Evolutionary conservation across 2,797 vertebrate species (phyloP).

Genomic region (Sebastes diaconus): DNA sequence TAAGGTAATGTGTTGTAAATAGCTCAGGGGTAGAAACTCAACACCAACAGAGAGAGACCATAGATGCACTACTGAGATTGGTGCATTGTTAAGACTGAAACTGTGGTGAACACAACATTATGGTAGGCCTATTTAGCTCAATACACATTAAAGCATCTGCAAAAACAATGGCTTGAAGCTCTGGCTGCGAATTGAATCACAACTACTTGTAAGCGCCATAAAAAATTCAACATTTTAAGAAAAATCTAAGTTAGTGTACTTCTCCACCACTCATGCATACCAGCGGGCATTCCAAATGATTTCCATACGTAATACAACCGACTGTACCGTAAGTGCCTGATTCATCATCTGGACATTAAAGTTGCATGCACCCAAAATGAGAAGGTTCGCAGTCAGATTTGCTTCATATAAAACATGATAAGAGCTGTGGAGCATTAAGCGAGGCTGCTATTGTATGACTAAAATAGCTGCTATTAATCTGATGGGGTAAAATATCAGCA

Average conservation of each 20-base stretch:
- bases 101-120: neutral
- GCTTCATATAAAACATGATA: constrained; percentile 44
- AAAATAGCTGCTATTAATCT: constrained; percentile 39
- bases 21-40: constrained; percentile 11
- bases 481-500: constrained; percentile 16
- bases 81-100: neutral
- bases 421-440: constrained; percentile 9
- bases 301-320: constrained; percentile 64
- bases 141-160: constrained; percentile 9
- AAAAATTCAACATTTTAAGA: constrained; percentile 54
- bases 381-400: constrained; percentile 51
- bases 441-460: neutral
- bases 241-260: constrained; percentile 52
- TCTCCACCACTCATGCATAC: constrained; percentile 47
- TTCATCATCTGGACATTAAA: constrained; percentile 67
- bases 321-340: constrained; percentile 57
- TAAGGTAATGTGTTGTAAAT: constrained; percentile 12
- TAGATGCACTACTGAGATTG: neutral
- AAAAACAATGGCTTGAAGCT: constrained; percentile 15
- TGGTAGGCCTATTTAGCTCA: neutral
- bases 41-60: neutral
- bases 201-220: constrained; percentile 12
- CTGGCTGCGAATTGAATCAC: constrained; percentile 43
- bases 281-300: constrained; percentile 47
- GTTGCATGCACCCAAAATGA: constrained; percentile 57